Evolutionary conservation across 2,113 vertebrate species (phyloP), one percentile per base, ranked within the genome.

Genomic region (Narcine bancroftii): DNA sequence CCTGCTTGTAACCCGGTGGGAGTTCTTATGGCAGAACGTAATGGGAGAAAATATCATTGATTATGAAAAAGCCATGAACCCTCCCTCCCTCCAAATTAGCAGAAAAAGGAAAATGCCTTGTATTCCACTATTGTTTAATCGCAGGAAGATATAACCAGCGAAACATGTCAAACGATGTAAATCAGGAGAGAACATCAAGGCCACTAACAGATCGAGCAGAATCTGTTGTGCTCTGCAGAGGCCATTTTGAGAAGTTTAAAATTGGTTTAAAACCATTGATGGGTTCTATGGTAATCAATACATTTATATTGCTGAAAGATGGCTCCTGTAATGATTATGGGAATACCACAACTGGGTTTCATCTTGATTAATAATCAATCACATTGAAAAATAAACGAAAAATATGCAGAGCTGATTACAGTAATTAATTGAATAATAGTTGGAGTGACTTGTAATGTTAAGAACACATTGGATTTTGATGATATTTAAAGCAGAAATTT

Each of bases 381-480:
- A 47, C 63, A 91, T 91, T 91, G 89, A 69, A 91, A 45, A 71
- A 91, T 71, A 91, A 65, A 42, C 65, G 13, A 39, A 91, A 91
- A 69, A 91, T 69, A 91, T 91, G 89, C 89, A 47, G 26, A 91
- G 85, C 39, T 91, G 89, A 71, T 91, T 91, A 69, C 39, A 42
- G 63, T 91, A 91, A 91, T 91, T 69, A 91, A 91, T 91, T 60
- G 87, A 69, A 91, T 87, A 87, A 60, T 87, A 87, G 81, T 60
- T 87, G 81, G 33, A 87, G 53, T 60, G 36, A 42, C 53, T 87
- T 87, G 17, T 36, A 60, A 17, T n/a, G 60, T 63, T 53, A 53
- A 83, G 79, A 83, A 83, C 79, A 53, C 53, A 47, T 83, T 60
- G 81, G 21, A 42, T 87, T 87, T 87, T 60, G 53, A 53, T 85